Percentiles rank a stretch among this genome's conserved stretches.
phyloP scores from a whole-genome alignment of 2,888 invertebrate species.

The Prenolepis imparis region DNA sequence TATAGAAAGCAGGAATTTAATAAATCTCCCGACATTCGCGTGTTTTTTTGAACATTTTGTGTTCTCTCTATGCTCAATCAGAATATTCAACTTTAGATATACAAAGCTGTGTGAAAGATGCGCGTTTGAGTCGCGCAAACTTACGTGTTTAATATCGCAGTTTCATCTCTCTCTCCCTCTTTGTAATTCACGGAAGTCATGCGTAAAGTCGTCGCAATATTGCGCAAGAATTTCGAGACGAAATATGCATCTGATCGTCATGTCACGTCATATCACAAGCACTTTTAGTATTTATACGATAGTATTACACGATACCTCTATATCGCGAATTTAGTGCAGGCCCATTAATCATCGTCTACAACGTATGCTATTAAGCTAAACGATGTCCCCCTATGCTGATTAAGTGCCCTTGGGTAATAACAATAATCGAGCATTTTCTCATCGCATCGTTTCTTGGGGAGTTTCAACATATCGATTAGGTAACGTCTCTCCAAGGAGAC shows the following conservation, averaged over 20 bases:
- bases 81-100: not conserved
- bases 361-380: constrained; percentile 33
- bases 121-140: constrained; percentile 5
- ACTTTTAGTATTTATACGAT: not conserved
- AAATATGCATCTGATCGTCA: not conserved
- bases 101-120: not conserved
- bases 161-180: not conserved
- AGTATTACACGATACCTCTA: not conserved
- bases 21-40: not conserved
- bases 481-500: not conserved
- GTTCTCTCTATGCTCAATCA: not conserved
- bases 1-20: not conserved
- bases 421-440: constrained; percentile 28
- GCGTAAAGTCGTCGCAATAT: constrained; percentile 8
- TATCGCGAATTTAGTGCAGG: constrained; percentile 17
- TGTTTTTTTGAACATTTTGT: not conserved
- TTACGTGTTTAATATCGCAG: constrained; percentile 21
- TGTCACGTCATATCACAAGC: not conserved
- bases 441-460: not conserved
- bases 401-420: constrained; percentile 35
- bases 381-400: constrained; percentile 7
- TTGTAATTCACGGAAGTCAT: constrained; percentile 7
- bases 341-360: constrained; percentile 38
- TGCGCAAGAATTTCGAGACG: constrained; percentile 20
- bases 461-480: not conserved